Evolutionary conservation across 2,113 vertebrate genomes (phyloP).

Genomic region (Brachirus orientalis): DNA sequence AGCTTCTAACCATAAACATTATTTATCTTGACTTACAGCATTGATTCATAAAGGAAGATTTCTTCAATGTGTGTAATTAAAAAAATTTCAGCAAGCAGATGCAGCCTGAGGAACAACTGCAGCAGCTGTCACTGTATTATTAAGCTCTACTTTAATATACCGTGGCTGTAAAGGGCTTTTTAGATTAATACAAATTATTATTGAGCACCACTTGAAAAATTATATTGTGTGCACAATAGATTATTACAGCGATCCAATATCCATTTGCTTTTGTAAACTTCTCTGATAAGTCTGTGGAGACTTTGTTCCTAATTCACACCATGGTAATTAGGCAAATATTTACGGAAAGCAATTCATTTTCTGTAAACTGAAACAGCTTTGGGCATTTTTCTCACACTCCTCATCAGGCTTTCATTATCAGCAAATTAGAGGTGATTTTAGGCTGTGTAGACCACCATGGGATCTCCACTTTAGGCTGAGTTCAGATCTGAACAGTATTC

Average conservation of each 20-base stretch:
- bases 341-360: conserved; percentile 23
- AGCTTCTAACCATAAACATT: too few relatives aligned
- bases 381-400: background rate
- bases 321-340: conserved; percentile 33
- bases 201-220: conserved; percentile 30
- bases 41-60: background rate
- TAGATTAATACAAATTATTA: conserved; percentile 32
- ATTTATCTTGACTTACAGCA: too few relatives aligned
- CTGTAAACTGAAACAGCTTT: conserved; percentile 18
- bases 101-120: conserved; percentile 20
- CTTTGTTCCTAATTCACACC: conserved; percentile 1
- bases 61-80: conserved; percentile 2
- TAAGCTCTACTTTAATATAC: conserved; percentile 21
- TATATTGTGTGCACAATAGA: conserved; percentile 43
- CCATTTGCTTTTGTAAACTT: conserved; percentile 28
- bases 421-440: conserved; percentile 40
- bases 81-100: conserved; percentile 14
- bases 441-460: background rate
- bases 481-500: too few relatives aligned
- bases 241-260: conserved; percentile 54
- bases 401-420: conserved; percentile 45
- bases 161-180: conserved; percentile 28
- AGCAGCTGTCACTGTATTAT: conserved; percentile 20
- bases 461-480: conserved; percentile 20
- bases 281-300: conserved; percentile 21